Evolutionary conservation across 2,888 invertebrate species (phyloP).

Genomic region (Apotomis capreana): DNA sequence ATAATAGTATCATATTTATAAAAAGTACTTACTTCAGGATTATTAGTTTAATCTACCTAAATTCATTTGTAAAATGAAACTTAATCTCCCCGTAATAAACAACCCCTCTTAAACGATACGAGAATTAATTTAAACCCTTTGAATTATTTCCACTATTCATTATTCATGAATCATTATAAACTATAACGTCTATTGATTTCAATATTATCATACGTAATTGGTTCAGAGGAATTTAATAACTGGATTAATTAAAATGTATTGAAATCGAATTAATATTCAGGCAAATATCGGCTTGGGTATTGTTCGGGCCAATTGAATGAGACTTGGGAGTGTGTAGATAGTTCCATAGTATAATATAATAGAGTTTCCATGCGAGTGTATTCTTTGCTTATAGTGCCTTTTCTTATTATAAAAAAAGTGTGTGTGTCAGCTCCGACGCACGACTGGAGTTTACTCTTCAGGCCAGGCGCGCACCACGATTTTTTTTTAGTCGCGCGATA

Average conservation of each 20-base stretch:
- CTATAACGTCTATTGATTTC: background rate
- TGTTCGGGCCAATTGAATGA: background rate
- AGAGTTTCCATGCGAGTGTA: no score
- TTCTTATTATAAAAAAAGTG: no score
- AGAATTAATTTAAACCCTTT: background rate
- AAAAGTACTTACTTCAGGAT: no score
- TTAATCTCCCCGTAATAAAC: background rate
- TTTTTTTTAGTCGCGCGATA: no score
- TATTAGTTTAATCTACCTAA: no score
- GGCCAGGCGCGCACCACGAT: no score
- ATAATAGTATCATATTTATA: no score
- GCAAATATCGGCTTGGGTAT: background rate
- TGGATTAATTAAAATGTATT: constrained; percentile 16
- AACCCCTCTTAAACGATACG: background rate
- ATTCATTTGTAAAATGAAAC: no score
- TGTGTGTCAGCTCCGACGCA: no score
- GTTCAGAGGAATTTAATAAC: background rate
- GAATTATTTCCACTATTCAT: constrained; percentile 2
- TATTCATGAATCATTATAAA: constrained; percentile 15
- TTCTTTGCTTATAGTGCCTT: no score
- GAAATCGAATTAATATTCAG: background rate
- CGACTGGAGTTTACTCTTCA: no score
- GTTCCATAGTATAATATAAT: no score
- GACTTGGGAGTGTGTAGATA: background rate
- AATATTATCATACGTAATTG: constrained; percentile 3